Conservation (phyloP, 2,888 invertebrate genomes). For the Alloplasta piceator region DNA sequence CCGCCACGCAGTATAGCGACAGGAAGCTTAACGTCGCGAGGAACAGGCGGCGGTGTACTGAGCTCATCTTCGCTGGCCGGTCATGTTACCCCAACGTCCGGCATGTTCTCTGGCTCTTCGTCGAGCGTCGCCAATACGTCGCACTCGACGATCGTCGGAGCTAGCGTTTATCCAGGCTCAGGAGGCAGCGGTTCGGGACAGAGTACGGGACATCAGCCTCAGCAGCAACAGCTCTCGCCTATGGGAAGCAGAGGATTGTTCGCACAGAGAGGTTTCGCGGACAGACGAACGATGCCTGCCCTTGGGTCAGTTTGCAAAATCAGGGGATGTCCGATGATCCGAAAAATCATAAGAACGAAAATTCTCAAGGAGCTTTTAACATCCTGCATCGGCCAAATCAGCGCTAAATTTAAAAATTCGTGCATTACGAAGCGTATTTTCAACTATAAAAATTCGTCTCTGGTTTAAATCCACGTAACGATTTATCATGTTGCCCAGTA, state of each 20-base stretch:
- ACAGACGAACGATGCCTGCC: constrained; percentile 88
- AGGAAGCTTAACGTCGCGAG: constrained; percentile 88
- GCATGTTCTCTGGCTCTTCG: constrained; percentile 86
- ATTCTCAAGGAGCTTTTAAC: no score
- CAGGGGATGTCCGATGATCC: no score
- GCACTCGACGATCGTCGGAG: constrained; percentile 80
- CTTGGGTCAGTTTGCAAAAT: constrained; percentile 82
- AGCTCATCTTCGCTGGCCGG: constrained; percentile 87
- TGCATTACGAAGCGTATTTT: no score
- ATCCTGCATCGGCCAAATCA: no score
- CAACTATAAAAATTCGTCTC: no score
- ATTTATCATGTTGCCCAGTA: no score
- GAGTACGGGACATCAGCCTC: constrained; percentile 81
- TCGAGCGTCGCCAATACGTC: constrained; percentile 80
- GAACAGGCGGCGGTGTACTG: constrained; percentile 87
- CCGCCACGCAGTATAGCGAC: constrained; percentile 95
- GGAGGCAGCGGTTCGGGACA: constrained; percentile 80
- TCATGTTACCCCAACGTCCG: constrained; percentile 90
- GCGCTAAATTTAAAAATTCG: no score
- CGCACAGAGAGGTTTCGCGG: constrained; percentile 92
- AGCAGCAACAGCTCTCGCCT: constrained; percentile 85
- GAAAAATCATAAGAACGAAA: no score
- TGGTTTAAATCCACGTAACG: no score
- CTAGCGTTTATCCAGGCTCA: constrained; percentile 80
- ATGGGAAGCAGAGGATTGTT: constrained; percentile 88